Percentiles rank a stretch among this genome's conserved stretches.
Conservation (phyloP, 2,113 vertebrate genomes). For the Cottus gobio region DNA sequence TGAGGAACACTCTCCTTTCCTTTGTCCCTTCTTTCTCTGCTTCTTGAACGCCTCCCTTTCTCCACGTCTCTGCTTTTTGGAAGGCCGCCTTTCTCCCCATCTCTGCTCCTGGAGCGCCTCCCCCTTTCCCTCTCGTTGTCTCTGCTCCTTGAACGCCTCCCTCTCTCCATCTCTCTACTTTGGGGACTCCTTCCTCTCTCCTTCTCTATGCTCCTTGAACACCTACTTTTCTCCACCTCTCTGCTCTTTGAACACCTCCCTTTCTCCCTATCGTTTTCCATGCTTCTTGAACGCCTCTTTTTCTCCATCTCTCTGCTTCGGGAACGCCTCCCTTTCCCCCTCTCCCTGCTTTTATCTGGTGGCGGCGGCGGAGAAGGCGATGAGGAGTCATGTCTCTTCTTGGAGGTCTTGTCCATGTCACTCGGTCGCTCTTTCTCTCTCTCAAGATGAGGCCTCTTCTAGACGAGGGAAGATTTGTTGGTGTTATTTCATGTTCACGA, state of each 20-base stretch:
- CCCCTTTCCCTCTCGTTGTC: conserved; percentile 18
- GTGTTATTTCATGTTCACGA: not conserved
- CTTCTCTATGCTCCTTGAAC: conserved; percentile 29
- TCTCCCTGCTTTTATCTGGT: conserved; percentile 37
- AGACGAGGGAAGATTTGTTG: not conserved
- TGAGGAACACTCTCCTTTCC: conserved; percentile 47
- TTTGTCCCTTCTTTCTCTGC: conserved; percentile 51
- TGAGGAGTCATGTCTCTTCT: conserved; percentile 65
- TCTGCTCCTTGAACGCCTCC: conserved; percentile 22
- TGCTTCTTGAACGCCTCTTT: conserved; percentile 29
- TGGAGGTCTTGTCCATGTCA: conserved; percentile 47
- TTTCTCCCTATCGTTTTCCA: conserved; percentile 7
- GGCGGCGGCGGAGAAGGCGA: conserved; percentile 59
- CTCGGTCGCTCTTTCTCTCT: conserved; percentile 46
- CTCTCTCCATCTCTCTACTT: conserved; percentile 31
- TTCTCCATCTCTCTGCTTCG: conserved; percentile 40
- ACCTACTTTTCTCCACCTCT: conserved; percentile 40
- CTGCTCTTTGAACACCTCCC: conserved; percentile 23
- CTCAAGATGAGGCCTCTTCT: conserved; percentile 66
- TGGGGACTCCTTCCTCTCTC: conserved; percentile 31
- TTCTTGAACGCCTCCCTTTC: conserved; percentile 31
- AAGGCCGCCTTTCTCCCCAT: not conserved
- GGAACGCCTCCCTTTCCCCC: conserved; percentile 34
- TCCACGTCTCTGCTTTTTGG: conserved; percentile 13
- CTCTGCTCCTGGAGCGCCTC: conserved; percentile 27